Evolutionary conservation across 2,888 invertebrate species (phyloP), one percentile per base, ranked within the genome.

Genomic region (Sepioteuthis lessoniana): DNA sequence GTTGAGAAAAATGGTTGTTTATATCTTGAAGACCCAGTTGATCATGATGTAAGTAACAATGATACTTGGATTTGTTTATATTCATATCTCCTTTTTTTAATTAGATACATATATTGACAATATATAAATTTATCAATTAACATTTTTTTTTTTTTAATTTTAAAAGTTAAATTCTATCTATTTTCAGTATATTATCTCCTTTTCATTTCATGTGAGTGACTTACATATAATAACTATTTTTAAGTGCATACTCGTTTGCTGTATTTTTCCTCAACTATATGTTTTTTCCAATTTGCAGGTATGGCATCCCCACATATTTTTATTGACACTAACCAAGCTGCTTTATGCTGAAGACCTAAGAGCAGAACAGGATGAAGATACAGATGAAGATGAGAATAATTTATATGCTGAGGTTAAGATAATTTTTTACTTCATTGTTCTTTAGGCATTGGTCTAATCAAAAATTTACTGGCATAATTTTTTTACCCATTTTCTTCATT

Each of bases 261-360:
- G n/a, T 35, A 60, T 31, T 31, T 60, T 47, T 47, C 7, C 19
- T 47, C 13, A 16, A 7, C 42, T 50, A 28, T 8, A 76, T 76
- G 19, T 13, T 35, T n/a, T 76, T 76, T 76, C 25, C n/a, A 0
- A 38, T 28, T 91, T 94, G 95, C 98, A 98, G 97, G 98, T 98
- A 95, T 99, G 99, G 99, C 98, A 98, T 96, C 98, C 99, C 0
- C 99, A 99, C 97, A 99, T 99, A 96, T 99, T 99, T 97, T 98
- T 99, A 35, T 97, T 99, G 76, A 99, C 99, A 0, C 98, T 98
- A 95, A 98, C 98, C 96, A 99, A 99, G 97, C 97, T 99, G 93
- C 98, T 98, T 96, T 99, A 99, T 97, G 98, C 98, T 0, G 98
- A 98, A 96, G 98, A 98, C 96, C 97, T 96, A 0, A 95, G 94